Conservation (phyloP, 2,113 vertebrate genomes). For the Indri indri region DNA sequence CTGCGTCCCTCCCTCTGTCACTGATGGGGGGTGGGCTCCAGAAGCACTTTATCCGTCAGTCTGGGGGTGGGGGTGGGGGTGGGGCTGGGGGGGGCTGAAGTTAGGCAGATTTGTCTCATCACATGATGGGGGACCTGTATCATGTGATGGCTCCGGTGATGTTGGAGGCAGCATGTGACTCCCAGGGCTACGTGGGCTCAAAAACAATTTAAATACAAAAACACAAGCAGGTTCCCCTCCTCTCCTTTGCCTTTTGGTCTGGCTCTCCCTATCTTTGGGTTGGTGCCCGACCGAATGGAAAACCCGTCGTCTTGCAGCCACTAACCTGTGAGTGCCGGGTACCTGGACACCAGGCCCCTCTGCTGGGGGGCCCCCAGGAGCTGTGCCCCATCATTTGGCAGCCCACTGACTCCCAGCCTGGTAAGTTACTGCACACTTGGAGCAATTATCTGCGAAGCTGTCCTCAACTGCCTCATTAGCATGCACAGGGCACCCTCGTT, state of each 20-base stretch:
- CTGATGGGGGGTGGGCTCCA: background rate
- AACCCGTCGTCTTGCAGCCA: conserved; percentile 30
- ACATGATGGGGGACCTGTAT: conserved; percentile 80
- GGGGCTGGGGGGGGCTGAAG: conserved; percentile 38
- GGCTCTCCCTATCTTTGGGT: conserved; percentile 66
- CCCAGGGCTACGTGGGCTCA: conserved; percentile 73
- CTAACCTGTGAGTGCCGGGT: conserved; percentile 47
- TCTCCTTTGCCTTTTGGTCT: conserved; percentile 65
- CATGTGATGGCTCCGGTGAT: conserved; percentile 73
- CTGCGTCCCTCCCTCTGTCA: background rate
- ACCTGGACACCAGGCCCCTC: conserved; percentile 54
- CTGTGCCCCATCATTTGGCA: conserved; percentile 59
- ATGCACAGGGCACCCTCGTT: conserved; percentile 38
- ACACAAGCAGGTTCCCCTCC: conserved; percentile 73
- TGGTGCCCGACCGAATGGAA: conserved; percentile 49
- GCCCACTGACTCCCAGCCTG: conserved; percentile 63
- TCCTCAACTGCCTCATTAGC: conserved; percentile 58
- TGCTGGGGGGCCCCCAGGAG: conserved; percentile 47
- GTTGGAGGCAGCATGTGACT: conserved; percentile 81
- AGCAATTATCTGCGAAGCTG: conserved; percentile 65
- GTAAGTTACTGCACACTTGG: conserved; percentile 76
- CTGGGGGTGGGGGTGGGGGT: background rate
- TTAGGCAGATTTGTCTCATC: conserved; percentile 68
- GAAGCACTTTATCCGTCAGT: conserved; percentile 39
- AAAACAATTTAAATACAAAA: conserved; percentile 75